Conservation (phyloP, 2,113 vertebrate species). For the Nibea coibor region DNA sequence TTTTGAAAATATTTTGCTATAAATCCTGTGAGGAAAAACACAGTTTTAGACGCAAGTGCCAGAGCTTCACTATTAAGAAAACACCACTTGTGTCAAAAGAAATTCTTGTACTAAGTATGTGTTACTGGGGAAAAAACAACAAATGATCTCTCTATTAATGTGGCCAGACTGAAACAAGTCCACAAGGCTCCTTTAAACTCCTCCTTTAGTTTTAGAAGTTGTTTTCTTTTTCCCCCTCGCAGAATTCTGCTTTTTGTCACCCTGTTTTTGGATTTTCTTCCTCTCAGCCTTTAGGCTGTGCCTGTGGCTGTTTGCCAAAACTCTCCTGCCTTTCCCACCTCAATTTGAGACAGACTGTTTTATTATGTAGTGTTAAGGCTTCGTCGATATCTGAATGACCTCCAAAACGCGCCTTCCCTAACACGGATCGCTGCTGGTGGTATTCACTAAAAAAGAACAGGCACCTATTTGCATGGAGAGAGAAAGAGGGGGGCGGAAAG, state of each 20-base stretch:
- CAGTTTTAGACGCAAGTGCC: neutral
- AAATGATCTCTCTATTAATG: neutral
- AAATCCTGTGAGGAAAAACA: neutral
- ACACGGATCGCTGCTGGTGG: neutral
- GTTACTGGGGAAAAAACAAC: neutral
- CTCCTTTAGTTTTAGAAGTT: neutral
- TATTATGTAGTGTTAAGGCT: slow-evolving; percentile 50
- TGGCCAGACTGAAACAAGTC: neutral
- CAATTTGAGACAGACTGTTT: slow-evolving; percentile 40
- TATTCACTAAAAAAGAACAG: slow-evolving; percentile 3
- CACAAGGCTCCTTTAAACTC: slow-evolving; percentile 15
- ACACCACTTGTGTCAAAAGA: neutral
- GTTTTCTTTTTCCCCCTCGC: neutral
- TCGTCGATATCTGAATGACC: slow-evolving; percentile 37
- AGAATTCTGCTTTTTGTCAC: slow-evolving; percentile 32
- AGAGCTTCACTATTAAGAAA: neutral
- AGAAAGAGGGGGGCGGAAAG: neutral
- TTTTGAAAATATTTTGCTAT: neutral
- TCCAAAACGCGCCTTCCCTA: slow-evolving; percentile 38
- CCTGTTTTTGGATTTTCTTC: slow-evolving; percentile 38
- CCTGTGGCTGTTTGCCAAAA: slow-evolving; percentile 50
- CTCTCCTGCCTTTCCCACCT: slow-evolving; percentile 28
- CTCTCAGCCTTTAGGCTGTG: slow-evolving; percentile 39
- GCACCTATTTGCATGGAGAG: slow-evolving; percentile 49
- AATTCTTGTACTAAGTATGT: neutral